Evolutionary conservation across 2,888 invertebrate genomes (phyloP).

Genomic region (Odontocerum albicorne): DNA sequence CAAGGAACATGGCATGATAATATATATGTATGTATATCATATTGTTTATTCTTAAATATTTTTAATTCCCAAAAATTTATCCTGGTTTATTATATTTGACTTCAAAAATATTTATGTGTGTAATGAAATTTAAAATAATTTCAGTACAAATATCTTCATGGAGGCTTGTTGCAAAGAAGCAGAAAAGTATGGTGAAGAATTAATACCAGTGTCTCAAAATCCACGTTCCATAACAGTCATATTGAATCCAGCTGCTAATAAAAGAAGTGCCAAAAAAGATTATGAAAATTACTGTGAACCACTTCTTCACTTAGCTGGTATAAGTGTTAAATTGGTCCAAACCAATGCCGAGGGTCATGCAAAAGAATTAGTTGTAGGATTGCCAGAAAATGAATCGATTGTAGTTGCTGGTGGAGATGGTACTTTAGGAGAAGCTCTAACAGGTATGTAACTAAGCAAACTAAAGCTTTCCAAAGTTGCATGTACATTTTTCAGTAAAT

Average conservation of each 20-base stretch:
- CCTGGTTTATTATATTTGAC: too few species aligned
- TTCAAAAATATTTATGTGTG: too few species aligned
- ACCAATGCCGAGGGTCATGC: slow-evolving; percentile 91
- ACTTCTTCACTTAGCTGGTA: slow-evolving; percentile 87
- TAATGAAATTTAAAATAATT: slow-evolving; percentile 38
- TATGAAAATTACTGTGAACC: slow-evolving; percentile 94
- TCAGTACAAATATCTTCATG: slow-evolving; percentile 77
- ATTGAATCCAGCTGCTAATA: slow-evolving; percentile 88
- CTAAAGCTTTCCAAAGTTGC: slow-evolving; percentile 8
- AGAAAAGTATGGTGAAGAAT: slow-evolving; percentile 66
- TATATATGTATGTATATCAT: too few species aligned
- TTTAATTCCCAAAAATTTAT: neutral
- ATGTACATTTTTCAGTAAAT: neutral
- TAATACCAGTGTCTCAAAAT: slow-evolving; percentile 59
- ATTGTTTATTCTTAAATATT: neutral
- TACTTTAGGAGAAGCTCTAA: slow-evolving; percentile 85
- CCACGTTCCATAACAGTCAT: slow-evolving; percentile 83
- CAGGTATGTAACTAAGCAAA: too few species aligned
- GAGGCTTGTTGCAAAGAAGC: slow-evolving; percentile 78
- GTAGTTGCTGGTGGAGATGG: slow-evolving; percentile 96
- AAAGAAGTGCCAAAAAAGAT: slow-evolving; percentile 65
- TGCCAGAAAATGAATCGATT: slow-evolving; percentile 80
- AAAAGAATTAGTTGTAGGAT: slow-evolving; percentile 73
- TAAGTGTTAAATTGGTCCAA: slow-evolving; percentile 72
- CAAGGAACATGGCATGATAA: too few species aligned